A percentile compares a stretch with the other conserved stretches of the same genome.
Conservation (phyloP, 2,113 vertebrate species). For the Madoqua kirkii region DNA sequence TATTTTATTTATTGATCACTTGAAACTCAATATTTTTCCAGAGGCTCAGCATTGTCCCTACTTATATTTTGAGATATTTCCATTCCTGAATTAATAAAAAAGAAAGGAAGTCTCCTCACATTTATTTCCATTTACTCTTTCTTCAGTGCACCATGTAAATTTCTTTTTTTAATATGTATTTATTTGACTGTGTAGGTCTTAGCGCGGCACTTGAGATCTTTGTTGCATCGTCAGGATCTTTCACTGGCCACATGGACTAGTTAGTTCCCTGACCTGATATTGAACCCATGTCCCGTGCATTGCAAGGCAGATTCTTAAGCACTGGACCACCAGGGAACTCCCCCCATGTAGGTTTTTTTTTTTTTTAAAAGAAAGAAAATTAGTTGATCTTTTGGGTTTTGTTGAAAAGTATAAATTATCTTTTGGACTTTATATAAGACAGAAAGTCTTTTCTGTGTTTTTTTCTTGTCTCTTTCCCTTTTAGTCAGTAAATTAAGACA, state of each 20-base stretch:
- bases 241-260: not conserved
- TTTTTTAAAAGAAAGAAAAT: not conserved
- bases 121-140: not conserved
- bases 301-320: not conserved
- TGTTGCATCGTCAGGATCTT: not conserved
- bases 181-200: not conserved
- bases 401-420: not conserved
- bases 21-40: not conserved
- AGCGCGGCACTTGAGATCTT: not conserved
- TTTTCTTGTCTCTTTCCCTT: not conserved
- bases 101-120: not conserved
- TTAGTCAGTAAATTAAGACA: not conserved
- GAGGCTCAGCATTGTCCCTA: not conserved
- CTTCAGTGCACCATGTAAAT: not conserved
- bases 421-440: not conserved
- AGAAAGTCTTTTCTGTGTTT: not conserved
- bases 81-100: not conserved
- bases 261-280: not conserved
- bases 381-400: not conserved
- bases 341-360: not conserved
- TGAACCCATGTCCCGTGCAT: not conserved
- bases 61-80: not conserved
- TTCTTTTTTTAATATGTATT: not conserved
- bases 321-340: not conserved
- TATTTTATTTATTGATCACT: not conserved